Conservation (phyloP, 2,797 vertebrate genomes). For the Peromyscus nudipes region DNA sequence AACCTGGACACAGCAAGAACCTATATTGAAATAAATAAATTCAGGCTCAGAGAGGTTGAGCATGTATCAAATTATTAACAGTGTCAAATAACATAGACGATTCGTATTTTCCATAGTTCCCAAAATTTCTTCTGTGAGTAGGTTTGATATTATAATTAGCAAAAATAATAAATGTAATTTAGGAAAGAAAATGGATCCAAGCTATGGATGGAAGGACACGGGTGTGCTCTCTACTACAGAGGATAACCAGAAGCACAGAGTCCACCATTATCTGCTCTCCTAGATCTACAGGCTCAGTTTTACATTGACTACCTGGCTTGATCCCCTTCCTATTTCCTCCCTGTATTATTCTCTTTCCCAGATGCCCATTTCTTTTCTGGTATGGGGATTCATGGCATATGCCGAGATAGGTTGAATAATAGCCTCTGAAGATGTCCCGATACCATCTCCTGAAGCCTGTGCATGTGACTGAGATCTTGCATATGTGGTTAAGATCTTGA, state of each 20-base stretch:
- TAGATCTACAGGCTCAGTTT: not conserved
- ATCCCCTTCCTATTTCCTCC: not conserved
- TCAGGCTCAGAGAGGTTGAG: not conserved
- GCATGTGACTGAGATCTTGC: not conserved
- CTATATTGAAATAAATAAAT: not conserved
- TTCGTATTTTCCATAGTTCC: constrained; percentile 19
- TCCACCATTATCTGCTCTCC: not conserved
- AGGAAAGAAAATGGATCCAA: not conserved
- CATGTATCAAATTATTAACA: not conserved
- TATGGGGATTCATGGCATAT: not conserved
- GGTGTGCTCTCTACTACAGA: not conserved
- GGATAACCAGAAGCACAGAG: not conserved
- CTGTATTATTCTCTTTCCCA: not conserved
- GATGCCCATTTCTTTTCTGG: not conserved
- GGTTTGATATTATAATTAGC: constrained; percentile 1
- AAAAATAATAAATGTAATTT: constrained; percentile 8
- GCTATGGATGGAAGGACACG: not conserved
- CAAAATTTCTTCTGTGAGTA: constrained; percentile 30
- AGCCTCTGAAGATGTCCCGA: not conserved
- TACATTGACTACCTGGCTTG: not conserved
- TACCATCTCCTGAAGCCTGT: not conserved
- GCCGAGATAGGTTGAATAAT: not conserved
- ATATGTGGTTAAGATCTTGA: not conserved
- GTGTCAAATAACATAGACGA: not conserved
- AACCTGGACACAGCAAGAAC: not conserved